Percentiles rank a stretch among this genome's conserved stretches.
These are phyloP conservation scores for Drosophila azteca DNA, from an alignment of 1,140 invertebrate genomes.

Conservation along the genomic window DNA sequence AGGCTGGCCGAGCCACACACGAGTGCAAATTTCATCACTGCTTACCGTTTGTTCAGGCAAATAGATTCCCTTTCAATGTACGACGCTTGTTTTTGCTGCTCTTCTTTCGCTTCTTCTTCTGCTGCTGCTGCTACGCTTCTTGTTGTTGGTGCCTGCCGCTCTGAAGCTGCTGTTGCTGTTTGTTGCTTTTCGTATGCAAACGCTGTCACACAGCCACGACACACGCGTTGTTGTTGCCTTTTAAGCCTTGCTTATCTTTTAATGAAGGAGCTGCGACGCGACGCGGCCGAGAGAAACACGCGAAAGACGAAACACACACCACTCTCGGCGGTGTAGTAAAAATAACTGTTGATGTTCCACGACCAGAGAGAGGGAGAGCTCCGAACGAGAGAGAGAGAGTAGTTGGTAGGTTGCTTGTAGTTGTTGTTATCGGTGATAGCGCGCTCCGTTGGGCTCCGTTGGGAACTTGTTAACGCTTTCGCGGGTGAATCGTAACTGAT, in stretches of 20 bases:
- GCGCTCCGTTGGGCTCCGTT: slow-evolving; percentile 38
- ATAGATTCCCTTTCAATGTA: slow-evolving; percentile 38
- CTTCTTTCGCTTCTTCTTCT: slow-evolving; percentile 19
- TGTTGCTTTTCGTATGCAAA: slow-evolving; percentile 44
- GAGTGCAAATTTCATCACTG: slow-evolving; percentile 30
- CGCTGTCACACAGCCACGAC: slow-evolving; percentile 20
- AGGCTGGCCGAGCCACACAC: slow-evolving; percentile 41
- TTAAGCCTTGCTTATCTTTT: slow-evolving; percentile 53
- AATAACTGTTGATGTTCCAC: slow-evolving; percentile 33
- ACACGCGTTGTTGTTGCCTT: slow-evolving; percentile 42
- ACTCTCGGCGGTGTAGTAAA: slow-evolving; percentile 5
- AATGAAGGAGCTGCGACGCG: slow-evolving; percentile 46
- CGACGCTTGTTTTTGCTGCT: slow-evolving; percentile 6
- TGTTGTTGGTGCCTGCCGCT: slow-evolving; percentile 25
- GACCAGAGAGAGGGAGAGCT: slow-evolving; percentile 1
- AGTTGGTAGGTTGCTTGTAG: slow-evolving; percentile 8
- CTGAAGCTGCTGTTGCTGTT: slow-evolving; percentile 22
- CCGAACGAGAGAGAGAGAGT: neutral
- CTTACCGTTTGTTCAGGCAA: slow-evolving; percentile 29
- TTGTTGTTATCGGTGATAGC: slow-evolving; percentile 26
- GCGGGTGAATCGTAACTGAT: slow-evolving; percentile 28
- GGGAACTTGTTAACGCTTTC: slow-evolving; percentile 71
- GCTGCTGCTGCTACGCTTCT: slow-evolving; percentile 10
- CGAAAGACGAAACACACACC: slow-evolving; percentile 22
- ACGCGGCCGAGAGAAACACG: slow-evolving; percentile 21